Evolutionary conservation across 2,113 vertebrate genomes (phyloP).

Genomic region (Tringa solitaria): DNA sequence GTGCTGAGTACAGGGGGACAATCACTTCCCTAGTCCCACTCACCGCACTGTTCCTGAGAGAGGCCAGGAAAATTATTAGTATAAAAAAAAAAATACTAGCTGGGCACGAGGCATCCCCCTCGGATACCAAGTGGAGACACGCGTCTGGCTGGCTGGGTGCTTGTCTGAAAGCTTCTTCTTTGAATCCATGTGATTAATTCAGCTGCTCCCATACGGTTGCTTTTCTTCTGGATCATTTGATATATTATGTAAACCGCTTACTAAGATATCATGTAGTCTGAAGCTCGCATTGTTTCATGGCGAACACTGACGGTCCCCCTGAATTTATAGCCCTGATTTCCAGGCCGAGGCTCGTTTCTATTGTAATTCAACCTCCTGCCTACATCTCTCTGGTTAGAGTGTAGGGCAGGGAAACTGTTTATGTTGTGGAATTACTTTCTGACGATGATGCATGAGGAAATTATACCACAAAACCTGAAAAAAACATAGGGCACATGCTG

Average conservation of each 20-base stretch:
- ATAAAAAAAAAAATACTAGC: not conserved
- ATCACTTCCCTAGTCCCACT: too few relatives aligned
- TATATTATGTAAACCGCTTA: conserved; percentile 21
- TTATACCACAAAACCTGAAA: conserved; percentile 45
- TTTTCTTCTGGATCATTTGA: conserved; percentile 33
- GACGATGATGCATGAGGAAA: conserved; percentile 72
- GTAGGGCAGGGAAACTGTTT: conserved; percentile 29
- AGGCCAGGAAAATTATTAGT: too few relatives aligned
- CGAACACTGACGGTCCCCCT: not conserved
- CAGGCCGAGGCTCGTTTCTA: conserved; percentile 33
- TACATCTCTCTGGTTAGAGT: conserved; percentile 44
- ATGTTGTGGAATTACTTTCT: conserved; percentile 62
- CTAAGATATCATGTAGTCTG: not conserved
- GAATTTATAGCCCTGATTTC: conserved; percentile 58
- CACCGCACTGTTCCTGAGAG: too few relatives aligned
- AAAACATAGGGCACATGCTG: not conserved
- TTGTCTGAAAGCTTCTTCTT: not conserved
- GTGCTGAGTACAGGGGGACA: too few relatives aligned
- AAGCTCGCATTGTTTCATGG: not conserved
- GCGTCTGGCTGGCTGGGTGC: not conserved
- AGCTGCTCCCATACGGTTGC: not conserved
- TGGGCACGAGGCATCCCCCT: not conserved
- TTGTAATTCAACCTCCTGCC: conserved; percentile 34
- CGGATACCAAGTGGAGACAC: rapidly evolving
- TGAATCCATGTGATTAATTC: conserved; percentile 1